A percentile compares a stretch with the other conserved stretches of the same genome.
phyloP scores from a whole-genome alignment of 2,113 vertebrate genomes.

The Tricholaema leucomelas region DNA sequence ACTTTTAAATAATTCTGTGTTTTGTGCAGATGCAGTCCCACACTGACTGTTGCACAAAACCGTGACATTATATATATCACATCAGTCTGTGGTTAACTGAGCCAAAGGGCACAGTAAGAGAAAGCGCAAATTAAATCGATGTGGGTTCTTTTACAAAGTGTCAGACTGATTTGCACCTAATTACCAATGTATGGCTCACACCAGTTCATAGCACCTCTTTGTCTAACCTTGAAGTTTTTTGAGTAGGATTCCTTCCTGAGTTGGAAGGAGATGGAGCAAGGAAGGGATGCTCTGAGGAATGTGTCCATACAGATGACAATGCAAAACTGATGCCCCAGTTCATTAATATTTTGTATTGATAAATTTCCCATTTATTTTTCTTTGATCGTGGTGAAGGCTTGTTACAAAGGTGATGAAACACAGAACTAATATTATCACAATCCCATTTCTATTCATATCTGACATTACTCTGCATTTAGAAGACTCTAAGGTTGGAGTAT shows the following conservation, averaged over 20 bases:
- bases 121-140: neutral
- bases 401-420: neutral
- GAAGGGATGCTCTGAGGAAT: neutral
- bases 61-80: neutral
- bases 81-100: neutral
- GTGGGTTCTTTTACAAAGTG: neutral
- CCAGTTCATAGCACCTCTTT: neutral
- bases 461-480: neutral
- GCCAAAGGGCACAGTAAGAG: slow-evolving; percentile 5
- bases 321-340: neutral
- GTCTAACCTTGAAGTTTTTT: neutral
- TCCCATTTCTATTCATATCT: neutral
- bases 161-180: slow-evolving; percentile 10
- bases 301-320: neutral
- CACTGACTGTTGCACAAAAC: neutral
- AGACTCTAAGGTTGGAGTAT: too few relatives aligned
- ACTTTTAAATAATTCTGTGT: neutral
- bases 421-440: neutral
- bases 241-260: neutral
- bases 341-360: neutral
- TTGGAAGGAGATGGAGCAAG: neutral
- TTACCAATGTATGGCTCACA: neutral
- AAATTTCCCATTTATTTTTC: neutral
- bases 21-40: neutral
- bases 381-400: neutral